Evolutionary conservation across 1,140 invertebrate genomes (phyloP).

Genomic region (Andricus grossulariae): DNA sequence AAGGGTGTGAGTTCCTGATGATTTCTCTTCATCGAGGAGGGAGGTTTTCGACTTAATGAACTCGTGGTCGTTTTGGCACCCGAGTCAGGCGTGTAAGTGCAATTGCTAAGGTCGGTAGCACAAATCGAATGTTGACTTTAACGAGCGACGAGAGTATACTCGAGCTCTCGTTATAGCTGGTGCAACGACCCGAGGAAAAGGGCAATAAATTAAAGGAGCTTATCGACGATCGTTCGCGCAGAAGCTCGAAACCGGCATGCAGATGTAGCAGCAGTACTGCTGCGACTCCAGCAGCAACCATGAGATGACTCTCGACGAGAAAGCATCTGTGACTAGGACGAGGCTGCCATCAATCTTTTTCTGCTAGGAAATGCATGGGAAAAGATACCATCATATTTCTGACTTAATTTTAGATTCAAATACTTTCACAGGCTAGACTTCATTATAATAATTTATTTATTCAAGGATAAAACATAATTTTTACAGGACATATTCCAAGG

Average conservation of each 20-base stretch:
- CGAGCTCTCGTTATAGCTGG: constrained; percentile 55
- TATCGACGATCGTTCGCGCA: constrained; percentile 68
- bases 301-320: background rate
- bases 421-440: constrained; percentile 16
- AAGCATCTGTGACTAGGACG: constrained; percentile 7
- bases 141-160: constrained; percentile 57
- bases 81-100: constrained; percentile 35
- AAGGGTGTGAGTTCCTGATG: background rate
- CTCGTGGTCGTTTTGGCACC: constrained; percentile 45
- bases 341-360: constrained; percentile 24
- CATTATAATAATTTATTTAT: background rate
- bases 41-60: constrained; percentile 31
- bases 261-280: constrained; percentile 42
- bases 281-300: constrained; percentile 32
- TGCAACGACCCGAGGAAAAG: constrained; percentile 65
- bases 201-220: constrained; percentile 70
- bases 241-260: constrained; percentile 57
- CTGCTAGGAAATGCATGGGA: constrained; percentile 12
- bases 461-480: background rate
- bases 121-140: constrained; percentile 63
- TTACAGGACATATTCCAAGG: too few species aligned
- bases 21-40: constrained; percentile 13
- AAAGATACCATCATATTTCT: constrained; percentile 25
- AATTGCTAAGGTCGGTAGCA: constrained; percentile 54
- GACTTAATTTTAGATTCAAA: constrained; percentile 23